These are phyloP conservation scores for Emberiza fucata DNA, from an alignment of 2,113 vertebrate species.

Conservation along the genomic window DNA sequence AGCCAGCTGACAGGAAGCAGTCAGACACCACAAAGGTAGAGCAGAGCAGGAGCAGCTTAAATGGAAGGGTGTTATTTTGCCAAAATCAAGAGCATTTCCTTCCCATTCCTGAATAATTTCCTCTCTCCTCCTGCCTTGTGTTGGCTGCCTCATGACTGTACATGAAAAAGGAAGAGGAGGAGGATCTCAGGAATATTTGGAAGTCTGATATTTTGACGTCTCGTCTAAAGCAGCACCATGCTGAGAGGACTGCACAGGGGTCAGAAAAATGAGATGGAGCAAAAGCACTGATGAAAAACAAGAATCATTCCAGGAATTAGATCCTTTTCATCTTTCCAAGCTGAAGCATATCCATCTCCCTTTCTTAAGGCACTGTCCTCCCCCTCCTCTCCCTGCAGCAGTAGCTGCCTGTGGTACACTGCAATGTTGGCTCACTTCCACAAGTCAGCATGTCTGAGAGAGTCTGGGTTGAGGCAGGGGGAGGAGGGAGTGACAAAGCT, in stretches of 20 bases:
- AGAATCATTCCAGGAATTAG: not conserved
- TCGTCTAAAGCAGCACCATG: not conserved
- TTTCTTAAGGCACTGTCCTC: not conserved
- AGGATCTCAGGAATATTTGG: not conserved
- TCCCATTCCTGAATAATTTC: not conserved
- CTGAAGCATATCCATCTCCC: not conserved
- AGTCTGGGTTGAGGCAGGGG: not conserved
- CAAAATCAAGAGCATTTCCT: not conserved
- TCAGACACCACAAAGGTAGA: not conserved
- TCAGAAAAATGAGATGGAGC: not conserved
- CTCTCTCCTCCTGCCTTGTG: not conserved
- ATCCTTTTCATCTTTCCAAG: not conserved
- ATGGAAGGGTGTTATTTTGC: not conserved
- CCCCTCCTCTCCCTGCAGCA: not conserved
- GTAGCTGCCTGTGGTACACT: not conserved
- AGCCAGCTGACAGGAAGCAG: not conserved
- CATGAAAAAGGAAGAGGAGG: not conserved
- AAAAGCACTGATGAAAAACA: not conserved
- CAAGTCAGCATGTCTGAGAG: not conserved
- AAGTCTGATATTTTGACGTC: not conserved
- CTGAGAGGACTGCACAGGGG: not conserved
- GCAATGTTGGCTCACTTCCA: slow-evolving; percentile 37
- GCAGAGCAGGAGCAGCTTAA: not conserved
- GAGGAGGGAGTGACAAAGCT: not conserved
- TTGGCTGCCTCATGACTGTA: not conserved